Percentiles rank a stretch among this genome's conserved stretches.
Conservation (phyloP, 2,888 invertebrate species). For the Limenitis camilla region DNA sequence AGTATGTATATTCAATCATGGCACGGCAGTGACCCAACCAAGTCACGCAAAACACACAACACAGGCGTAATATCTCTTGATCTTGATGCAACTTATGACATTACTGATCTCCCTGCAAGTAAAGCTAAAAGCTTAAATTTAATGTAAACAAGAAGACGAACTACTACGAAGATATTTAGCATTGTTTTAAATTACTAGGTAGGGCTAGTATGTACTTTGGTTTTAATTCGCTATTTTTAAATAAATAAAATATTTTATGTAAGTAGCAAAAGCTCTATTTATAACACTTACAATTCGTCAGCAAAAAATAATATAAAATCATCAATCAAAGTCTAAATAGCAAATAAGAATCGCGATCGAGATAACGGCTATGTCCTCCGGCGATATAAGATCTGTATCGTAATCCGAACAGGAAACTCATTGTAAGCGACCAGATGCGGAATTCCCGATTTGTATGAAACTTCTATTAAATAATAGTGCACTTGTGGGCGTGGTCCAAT, state of each 20-base stretch:
- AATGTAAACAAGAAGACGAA: too few relatives aligned
- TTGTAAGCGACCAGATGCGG: slow-evolving; percentile 69
- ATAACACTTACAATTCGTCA: neutral
- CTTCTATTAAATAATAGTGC: slow-evolving; percentile 39
- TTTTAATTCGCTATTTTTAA: neutral
- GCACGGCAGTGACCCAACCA: too few relatives aligned
- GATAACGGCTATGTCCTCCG: slow-evolving; percentile 49
- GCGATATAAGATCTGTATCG: slow-evolving; percentile 64
- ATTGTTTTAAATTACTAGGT: too few relatives aligned
- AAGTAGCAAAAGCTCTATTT: neutral
- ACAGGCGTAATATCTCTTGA: too few relatives aligned
- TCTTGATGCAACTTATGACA: too few relatives aligned
- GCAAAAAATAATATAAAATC: slow-evolving; percentile 14
- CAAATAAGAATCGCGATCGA: slow-evolving; percentile 41
- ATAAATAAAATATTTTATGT: neutral
- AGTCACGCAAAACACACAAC: too few relatives aligned
- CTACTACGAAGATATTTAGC: too few relatives aligned
- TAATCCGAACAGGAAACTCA: slow-evolving; percentile 71
- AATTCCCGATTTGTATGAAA: slow-evolving; percentile 53
- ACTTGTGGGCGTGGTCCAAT: slow-evolving; percentile 63
- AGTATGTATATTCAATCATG: too few relatives aligned
- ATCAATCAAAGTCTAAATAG: slow-evolving; percentile 43
- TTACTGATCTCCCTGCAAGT: too few relatives aligned
- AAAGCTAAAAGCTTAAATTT: too few relatives aligned
- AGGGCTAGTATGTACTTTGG: neutral